Evolutionary conservation across 2,113 vertebrate species (phyloP).

Genomic region (Actenoides lindsayi): DNA sequence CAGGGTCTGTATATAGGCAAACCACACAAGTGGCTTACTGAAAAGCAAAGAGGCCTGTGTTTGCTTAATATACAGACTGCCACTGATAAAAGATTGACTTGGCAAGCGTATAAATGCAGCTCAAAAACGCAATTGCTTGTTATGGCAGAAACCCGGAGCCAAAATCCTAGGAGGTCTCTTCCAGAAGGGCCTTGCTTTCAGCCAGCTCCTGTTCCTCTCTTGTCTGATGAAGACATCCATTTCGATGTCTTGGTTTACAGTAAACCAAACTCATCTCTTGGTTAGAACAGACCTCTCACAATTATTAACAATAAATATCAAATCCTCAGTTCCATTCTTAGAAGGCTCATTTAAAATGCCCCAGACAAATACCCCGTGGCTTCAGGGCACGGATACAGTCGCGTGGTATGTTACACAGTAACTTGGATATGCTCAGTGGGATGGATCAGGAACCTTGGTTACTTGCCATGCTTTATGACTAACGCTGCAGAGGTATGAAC

Average conservation of each 20-base stretch:
- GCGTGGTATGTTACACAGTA: no score
- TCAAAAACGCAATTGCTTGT: background rate
- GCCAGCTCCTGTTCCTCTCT: background rate
- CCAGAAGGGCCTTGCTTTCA: background rate
- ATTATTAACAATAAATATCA: background rate
- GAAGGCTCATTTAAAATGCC: background rate
- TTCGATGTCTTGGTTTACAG: background rate
- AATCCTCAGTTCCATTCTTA: background rate
- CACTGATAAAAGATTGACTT: background rate
- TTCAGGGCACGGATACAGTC: background rate
- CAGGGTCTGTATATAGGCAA: background rate
- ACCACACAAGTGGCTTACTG: background rate
- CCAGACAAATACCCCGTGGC: background rate
- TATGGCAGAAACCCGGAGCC: background rate
- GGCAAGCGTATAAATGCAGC: background rate
- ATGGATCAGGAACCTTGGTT: background rate
- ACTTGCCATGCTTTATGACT: background rate
- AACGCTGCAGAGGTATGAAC: background rate
- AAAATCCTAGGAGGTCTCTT: background rate
- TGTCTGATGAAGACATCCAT: background rate
- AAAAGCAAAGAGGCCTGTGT: background rate
- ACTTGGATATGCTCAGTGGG: background rate
- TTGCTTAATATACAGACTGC: background rate
- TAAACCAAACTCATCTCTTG: background rate
- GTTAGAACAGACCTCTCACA: background rate